Conservation (phyloP, 2,797 vertebrate genomes). For the Peromyscus attwateri region DNA sequence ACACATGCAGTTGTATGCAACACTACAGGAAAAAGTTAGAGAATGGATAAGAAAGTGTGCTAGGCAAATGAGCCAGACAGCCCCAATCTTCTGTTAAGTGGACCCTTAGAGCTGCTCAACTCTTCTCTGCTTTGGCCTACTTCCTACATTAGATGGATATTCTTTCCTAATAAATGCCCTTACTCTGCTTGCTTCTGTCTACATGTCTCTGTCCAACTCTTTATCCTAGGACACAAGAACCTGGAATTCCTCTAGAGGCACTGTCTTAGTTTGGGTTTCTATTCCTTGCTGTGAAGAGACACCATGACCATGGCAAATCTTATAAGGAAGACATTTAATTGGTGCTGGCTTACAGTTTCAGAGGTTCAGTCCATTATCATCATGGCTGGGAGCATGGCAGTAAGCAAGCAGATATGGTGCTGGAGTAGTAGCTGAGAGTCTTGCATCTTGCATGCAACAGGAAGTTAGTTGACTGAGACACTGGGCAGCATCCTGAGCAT, state of each 20-base stretch:
- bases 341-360: too few relatives aligned
- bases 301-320: too few relatives aligned
- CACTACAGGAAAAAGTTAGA: neutral
- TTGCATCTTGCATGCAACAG: too few relatives aligned
- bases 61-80: neutral
- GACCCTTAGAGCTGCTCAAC: neutral
- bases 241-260: neutral
- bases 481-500: too few relatives aligned
- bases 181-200: neutral
- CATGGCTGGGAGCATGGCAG: neutral
- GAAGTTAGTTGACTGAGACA: too few relatives aligned
- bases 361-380: too few relatives aligned
- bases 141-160: neutral
- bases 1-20: neutral
- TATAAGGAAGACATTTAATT: too few relatives aligned
- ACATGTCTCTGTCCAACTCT: neutral
- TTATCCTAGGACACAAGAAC: neutral
- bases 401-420: neutral
- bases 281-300: too few relatives aligned
- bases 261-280: too few relatives aligned
- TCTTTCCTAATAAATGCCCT: neutral
- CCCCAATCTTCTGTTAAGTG: neutral
- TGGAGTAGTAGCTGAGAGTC: too few relatives aligned
- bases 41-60: neutral
- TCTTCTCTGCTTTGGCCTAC: neutral